A percentile compares a stretch with the other conserved stretches of the same genome.
phyloP scores from a whole-genome alignment of 2,113 vertebrate species.

The Emydocephalus ijimae region DNA sequence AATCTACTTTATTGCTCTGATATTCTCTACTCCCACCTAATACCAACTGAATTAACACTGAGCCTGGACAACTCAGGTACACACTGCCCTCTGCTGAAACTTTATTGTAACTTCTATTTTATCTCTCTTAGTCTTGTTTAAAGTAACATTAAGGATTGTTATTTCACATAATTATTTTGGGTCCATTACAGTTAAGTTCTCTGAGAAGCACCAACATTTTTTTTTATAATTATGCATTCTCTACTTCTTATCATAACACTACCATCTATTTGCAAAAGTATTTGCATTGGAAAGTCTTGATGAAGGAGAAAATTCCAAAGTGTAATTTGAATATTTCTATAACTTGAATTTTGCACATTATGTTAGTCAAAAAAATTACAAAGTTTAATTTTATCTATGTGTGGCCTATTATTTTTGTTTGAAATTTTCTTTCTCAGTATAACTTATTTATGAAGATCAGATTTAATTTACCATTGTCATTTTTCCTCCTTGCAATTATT shows the following conservation, averaged over 20 bases:
- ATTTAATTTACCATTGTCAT: not conserved
- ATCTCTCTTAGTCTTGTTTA: not conserved
- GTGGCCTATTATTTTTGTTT: rapidly evolving
- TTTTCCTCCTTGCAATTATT: not conserved
- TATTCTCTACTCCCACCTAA: not conserved
- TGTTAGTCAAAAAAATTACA: not conserved
- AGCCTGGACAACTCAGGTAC: not conserved
- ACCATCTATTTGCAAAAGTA: not conserved
- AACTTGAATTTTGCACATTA: not conserved
- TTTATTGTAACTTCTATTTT: not conserved
- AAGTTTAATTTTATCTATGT: not conserved
- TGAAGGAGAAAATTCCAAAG: not conserved
- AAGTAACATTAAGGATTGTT: not conserved
- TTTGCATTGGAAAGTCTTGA: not conserved
- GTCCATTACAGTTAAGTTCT: not conserved
- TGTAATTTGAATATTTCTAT: not conserved
- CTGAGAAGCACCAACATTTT: not conserved
- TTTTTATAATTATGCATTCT: not conserved
- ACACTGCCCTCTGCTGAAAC: not conserved
- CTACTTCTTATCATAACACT: not conserved
- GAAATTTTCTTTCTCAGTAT: not conserved
- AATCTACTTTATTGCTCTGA: not conserved
- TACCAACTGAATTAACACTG: not conserved
- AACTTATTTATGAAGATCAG: not conserved
- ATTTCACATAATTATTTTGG: not conserved